Conservation (phyloP, 2,797 vertebrate species). For the Sarcophilus harrisii region DNA sequence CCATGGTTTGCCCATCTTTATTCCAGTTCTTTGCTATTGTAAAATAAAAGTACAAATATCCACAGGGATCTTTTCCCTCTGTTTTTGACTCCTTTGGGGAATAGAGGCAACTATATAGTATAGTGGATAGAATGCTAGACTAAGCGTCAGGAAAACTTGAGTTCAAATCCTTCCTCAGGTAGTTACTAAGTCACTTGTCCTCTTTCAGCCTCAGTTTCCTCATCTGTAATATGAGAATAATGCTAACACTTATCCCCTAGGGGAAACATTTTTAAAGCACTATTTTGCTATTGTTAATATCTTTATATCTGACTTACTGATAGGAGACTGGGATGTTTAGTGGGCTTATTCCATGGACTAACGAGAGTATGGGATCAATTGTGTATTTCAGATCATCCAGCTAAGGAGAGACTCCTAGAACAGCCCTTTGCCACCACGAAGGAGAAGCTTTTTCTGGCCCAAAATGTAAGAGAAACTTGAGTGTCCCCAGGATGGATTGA, state of each 20-base stretch:
- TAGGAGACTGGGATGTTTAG: not conserved
- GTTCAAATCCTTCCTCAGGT: not conserved
- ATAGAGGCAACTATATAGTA: not conserved
- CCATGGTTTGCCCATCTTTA: not conserved
- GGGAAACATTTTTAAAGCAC: not conserved
- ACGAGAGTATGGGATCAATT: not conserved
- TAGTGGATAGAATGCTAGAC: not conserved
- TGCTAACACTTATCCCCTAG: not conserved
- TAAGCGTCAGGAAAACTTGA: not conserved
- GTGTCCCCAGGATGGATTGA: accelerated
- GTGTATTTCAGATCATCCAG: constrained; percentile 39
- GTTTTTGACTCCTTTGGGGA: not conserved
- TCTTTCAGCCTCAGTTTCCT: not conserved
- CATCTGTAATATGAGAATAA: not conserved
- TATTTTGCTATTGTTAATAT: not conserved
- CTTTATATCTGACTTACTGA: not conserved
- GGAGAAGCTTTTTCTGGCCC: constrained; percentile 49
- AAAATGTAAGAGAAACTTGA: constrained; percentile 73
- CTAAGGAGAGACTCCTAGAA: not conserved
- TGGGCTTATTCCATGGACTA: not conserved
- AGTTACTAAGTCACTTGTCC: not conserved
- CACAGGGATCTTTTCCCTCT: not conserved
- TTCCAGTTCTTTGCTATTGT: not conserved
- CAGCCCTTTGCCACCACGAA: constrained; percentile 53
- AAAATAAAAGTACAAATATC: not conserved